phyloP scores from a whole-genome alignment of 2,113 vertebrate species.

The Ophiodon elongatus region DNA sequence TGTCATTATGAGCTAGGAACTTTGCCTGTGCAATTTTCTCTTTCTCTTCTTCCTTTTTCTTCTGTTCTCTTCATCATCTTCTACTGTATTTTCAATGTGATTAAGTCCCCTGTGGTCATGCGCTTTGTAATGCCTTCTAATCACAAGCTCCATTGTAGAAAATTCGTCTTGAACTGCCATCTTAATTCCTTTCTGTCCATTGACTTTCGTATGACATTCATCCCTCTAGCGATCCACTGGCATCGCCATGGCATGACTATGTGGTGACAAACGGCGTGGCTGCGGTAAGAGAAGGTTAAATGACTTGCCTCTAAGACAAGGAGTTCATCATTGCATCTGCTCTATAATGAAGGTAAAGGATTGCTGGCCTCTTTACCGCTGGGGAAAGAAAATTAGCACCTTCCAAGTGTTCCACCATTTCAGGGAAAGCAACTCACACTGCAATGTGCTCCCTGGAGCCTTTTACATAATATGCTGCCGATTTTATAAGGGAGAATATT shows the following conservation, averaged over 20 bases:
- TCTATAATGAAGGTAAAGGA: constrained; percentile 82
- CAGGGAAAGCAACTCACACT: constrained; percentile 55
- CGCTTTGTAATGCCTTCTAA: constrained; percentile 62
- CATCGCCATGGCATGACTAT: constrained; percentile 50
- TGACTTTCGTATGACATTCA: constrained; percentile 78
- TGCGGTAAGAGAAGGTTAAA: constrained; percentile 79
- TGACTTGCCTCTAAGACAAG: constrained; percentile 81
- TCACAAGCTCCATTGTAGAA: constrained; percentile 56
- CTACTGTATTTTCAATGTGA: constrained; percentile 56
- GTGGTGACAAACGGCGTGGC: constrained; percentile 70
- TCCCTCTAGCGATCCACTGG: constrained; percentile 57
- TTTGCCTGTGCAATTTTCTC: constrained; percentile 30
- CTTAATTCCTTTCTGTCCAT: constrained; percentile 73
- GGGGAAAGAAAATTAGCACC: constrained; percentile 77
- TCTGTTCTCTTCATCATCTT: constrained; percentile 54
- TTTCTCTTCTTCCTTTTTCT: neutral
- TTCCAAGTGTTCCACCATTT: constrained; percentile 64
- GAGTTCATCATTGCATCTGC: constrained; percentile 79
- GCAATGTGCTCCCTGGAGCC: constrained; percentile 71
- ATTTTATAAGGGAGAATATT: constrained; percentile 78
- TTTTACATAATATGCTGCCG: constrained; percentile 71
- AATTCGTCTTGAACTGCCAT: constrained; percentile 67
- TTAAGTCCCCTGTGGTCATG: constrained; percentile 57
- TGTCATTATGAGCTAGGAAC: constrained; percentile 34
- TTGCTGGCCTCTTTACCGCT: constrained; percentile 75